Base-by-base conservation (phyloP, 2,888 invertebrate species). In the Oscheius sp. region DNA sequence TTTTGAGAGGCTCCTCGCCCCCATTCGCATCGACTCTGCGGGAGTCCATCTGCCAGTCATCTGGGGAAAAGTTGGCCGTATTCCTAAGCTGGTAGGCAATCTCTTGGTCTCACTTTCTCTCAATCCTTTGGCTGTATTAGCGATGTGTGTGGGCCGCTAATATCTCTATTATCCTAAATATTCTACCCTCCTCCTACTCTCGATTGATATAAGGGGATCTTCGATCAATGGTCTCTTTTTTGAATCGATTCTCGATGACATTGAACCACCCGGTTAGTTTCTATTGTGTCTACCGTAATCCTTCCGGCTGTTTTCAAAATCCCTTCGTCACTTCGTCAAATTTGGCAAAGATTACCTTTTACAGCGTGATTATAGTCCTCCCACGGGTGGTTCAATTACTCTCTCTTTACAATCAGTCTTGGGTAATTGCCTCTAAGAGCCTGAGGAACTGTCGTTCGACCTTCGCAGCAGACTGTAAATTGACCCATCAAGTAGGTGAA, bases 391-490 rank as follows among this genome's bases (percentile, higher is more conserved):
- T 54, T 54, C 50, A 50, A 54, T 54, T 33, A 33, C n/a, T 6
- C 49, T 5, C 22, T 32, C 28, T 30, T 51, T 26, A 51, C 51
- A 14, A 3, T 24, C 49, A 24, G 24, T 49, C 49, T 30, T 4
- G 45, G 20, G 47, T 12, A 47, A 24, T 47, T 20, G 22, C 8
- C 20, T 32, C 47, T 12, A 24, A 12, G 47, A 47, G 36, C 33
- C 50, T 5, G 20, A 54, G n/a, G 54, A 54, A 32, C 54, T 54
- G 32, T 22, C 6, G 28, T 4, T 12, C 24, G 50, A n/a, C 6
- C 50, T 17, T 22, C 54, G 54, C 54, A 54, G 36, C 54, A 54
- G 54, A 54, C 54, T 54, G 59, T 59, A 59, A 44, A 41, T 59
- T 44, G 41, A 28, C 12, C 41, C 41, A 44, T 44, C 28, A 41